Percentiles rank a stretch among this genome's conserved stretches.
These are phyloP conservation scores for Varanus salvator DNA, from an alignment of 2,113 vertebrate species.

Conservation along the genomic window DNA sequence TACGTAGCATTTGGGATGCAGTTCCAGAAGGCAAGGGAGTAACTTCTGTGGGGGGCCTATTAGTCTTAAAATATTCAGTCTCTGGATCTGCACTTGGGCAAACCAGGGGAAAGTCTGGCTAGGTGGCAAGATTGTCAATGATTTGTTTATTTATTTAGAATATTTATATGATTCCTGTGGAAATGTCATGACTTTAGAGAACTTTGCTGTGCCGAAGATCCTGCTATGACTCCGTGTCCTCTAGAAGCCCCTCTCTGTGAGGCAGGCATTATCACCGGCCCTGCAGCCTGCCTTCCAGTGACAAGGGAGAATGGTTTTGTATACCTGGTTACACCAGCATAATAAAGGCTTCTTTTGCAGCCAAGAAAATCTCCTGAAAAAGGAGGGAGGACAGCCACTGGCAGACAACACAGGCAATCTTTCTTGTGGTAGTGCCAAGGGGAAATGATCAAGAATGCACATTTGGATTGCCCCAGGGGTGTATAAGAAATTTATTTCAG, in stretches of 20 bases:
- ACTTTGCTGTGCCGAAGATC: background rate
- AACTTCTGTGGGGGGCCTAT: background rate
- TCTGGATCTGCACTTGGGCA: background rate
- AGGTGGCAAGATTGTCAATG: background rate
- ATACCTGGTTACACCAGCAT: background rate
- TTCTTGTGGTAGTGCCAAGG: background rate
- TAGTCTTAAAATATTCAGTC: background rate
- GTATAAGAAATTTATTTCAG: no score
- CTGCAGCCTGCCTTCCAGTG: background rate
- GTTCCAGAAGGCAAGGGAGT: background rate
- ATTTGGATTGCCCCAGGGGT: background rate
- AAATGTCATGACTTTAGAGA: background rate
- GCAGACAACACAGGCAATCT: background rate
- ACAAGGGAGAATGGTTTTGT: background rate
- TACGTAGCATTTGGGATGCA: slow-evolving; percentile 24
- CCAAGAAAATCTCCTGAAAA: background rate
- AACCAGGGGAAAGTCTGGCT: background rate
- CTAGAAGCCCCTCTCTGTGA: background rate
- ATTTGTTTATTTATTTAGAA: no score
- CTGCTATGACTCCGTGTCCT: background rate
- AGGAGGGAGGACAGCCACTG: background rate
- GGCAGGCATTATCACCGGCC: background rate
- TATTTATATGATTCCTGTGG: background rate
- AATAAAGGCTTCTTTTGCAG: background rate
- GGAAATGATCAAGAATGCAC: no score